Evolutionary conservation across 1,140 invertebrate species (phyloP).

Genomic region (Macrobrachium nipponense): DNA sequence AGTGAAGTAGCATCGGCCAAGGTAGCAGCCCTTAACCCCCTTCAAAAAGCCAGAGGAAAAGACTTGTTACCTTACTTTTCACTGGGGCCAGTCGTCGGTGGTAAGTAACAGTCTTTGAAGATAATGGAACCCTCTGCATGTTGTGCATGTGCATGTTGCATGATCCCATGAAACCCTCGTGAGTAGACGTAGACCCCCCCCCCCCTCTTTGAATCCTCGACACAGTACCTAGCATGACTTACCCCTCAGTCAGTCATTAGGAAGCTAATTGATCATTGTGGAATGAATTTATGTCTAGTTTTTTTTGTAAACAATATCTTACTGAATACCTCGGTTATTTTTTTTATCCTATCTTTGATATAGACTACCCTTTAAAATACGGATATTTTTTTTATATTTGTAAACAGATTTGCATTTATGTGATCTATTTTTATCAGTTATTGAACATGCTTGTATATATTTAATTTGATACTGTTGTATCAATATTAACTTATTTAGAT

Average conservation of each 20-base stretch:
- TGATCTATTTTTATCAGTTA: too few relatives aligned
- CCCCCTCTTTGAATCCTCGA: neutral
- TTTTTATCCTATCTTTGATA: too few relatives aligned
- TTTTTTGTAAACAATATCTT: slow-evolving; percentile 14
- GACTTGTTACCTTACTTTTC: neutral
- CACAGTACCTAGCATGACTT: too few relatives aligned
- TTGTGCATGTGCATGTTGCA: slow-evolving; percentile 35
- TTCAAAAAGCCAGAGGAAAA: neutral
- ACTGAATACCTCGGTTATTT: too few relatives aligned
- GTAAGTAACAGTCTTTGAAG: slow-evolving; percentile 32
- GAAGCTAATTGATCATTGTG: neutral
- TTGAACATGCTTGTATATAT: too few relatives aligned
- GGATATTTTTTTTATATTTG: too few relatives aligned
- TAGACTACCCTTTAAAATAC: too few relatives aligned
- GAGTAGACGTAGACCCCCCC: slow-evolving; percentile 17
- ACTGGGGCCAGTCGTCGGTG: slow-evolving; percentile 15
- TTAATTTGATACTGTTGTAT: too few relatives aligned
- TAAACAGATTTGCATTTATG: too few relatives aligned
- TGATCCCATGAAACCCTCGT: slow-evolving; percentile 7
- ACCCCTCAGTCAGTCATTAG: too few relatives aligned
- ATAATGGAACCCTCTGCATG: slow-evolving; percentile 40
- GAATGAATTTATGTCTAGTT: slow-evolving; percentile 45
- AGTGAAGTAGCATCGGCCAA: slow-evolving; percentile 18
- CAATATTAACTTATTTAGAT: too few relatives aligned
- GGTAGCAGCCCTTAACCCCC: slow-evolving; percentile 17